Evolutionary conservation across 2,113 vertebrate genomes (phyloP), one percentile per base, ranked within the genome.

Genomic region (Chelonoidis abingdonii): DNA sequence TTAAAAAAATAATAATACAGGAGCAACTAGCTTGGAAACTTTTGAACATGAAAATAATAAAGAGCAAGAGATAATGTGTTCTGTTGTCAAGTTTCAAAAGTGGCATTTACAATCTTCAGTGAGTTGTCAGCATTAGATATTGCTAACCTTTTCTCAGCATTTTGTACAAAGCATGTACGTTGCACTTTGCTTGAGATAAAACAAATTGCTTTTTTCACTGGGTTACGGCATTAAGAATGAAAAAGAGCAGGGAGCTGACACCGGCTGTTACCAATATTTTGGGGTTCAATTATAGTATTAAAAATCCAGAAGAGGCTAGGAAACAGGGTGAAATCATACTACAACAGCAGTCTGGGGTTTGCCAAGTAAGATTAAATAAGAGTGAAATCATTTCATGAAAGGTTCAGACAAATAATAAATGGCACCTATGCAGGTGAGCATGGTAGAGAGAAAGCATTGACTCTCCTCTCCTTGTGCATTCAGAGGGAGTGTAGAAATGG

Each of bases 101-200:
- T 83, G 41, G 1, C 50, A 87, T 89, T 94, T 96, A 5, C 80
- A 22, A 8, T 83, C 25, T 76, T 94, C 7, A 59, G 8, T 59
- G 25, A 53, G 41, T 96, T 93, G 25, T 88, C 41, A 78, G 38
- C 29, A 16, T 44, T 79, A 87, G 72, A n/a, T 57, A 16, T 85
- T 80, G 50, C 52, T 87, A 85, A 84, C 41, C 69, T 96, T 96
- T 97, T 88, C 50, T 87, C 86, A 89, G 9, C 2, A 16, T 57
- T 92, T 29, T 86, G 6, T 83, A 38, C 80, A 89, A 92, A 84
- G 2, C 41, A 84, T 75, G 86, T 62, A 88, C 0, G 5, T 13
- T 80, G 22, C 49, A 38, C 44, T 84, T 94, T 59, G 14, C 9
- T 59, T 88, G 19, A 93, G 47, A 93, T 90, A 84, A 94, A 97